Conservation (phyloP, 1,140 invertebrate genomes). For the Notospermus geniculatus region DNA sequence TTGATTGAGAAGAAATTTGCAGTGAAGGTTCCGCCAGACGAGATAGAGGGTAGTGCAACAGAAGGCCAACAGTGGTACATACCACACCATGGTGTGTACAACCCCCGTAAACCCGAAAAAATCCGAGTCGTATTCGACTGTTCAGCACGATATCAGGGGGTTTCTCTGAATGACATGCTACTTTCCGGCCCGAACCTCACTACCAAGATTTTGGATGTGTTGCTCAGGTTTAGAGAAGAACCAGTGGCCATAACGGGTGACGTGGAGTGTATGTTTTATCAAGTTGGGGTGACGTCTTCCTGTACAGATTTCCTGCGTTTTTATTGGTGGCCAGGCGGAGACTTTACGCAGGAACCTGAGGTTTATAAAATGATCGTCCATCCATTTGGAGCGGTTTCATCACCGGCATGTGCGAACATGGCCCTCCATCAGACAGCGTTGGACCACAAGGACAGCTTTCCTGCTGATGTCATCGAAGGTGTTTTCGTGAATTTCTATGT, state of each 20-base stretch:
- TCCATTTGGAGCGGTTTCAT: slow-evolving; percentile 19
- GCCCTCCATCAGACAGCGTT: slow-evolving; percentile 11
- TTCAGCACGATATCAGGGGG: slow-evolving; percentile 18
- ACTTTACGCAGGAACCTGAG: neutral
- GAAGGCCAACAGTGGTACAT: slow-evolving; percentile 23
- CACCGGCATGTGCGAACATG: slow-evolving; percentile 20
- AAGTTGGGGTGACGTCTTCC: neutral
- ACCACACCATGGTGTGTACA: slow-evolving; percentile 26
- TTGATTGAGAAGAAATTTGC: slow-evolving; percentile 17
- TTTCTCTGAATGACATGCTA: slow-evolving; percentile 9
- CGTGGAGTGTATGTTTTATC: slow-evolving; percentile 22
- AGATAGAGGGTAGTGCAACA: neutral
- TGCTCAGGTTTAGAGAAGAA: slow-evolving; percentile 19
- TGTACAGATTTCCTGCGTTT: slow-evolving; percentile 17
- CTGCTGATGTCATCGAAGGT: too few species aligned
- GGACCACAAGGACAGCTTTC: too few species aligned
- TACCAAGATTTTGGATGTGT: slow-evolving; percentile 18
- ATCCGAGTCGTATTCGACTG: slow-evolving; percentile 29
- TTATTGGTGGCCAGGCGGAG: slow-evolving; percentile 20
- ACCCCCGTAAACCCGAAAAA: slow-evolving; percentile 20
- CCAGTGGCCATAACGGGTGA: slow-evolving; percentile 11
- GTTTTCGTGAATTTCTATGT: too few species aligned
- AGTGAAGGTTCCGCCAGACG: slow-evolving; percentile 10
- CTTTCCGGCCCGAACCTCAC: slow-evolving; percentile 24
- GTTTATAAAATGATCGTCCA: slow-evolving; percentile 21